Evolutionary conservation across 2,888 invertebrate species (phyloP).

Genomic region (Diarsia brunnea): DNA sequence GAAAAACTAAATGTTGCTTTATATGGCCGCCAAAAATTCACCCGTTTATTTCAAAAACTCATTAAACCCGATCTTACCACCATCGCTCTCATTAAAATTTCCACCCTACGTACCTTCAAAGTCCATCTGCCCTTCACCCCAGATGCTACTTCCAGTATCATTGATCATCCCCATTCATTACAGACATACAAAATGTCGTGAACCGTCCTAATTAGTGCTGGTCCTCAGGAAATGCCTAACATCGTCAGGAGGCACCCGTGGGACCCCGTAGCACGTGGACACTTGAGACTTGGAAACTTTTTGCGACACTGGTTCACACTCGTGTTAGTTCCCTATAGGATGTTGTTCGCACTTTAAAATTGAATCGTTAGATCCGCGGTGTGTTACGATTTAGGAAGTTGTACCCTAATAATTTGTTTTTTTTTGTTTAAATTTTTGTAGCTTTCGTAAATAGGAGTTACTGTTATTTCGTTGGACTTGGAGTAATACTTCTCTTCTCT

Average conservation of each 20-base stretch:
- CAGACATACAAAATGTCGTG: slow-evolving; percentile 72
- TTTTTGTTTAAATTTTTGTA: neutral
- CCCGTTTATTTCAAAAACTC: neutral
- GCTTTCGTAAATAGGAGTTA: neutral
- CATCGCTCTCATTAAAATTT: slow-evolving; percentile 41
- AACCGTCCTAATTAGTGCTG: slow-evolving; percentile 75
- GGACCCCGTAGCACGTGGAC: slow-evolving; percentile 83
- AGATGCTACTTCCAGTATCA: slow-evolving; percentile 48
- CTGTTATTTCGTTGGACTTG: neutral
- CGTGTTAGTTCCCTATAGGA: slow-evolving; percentile 64
- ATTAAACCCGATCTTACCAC: neutral
- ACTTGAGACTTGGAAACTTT: slow-evolving; percentile 73
- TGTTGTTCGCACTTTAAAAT: slow-evolving; percentile 72
- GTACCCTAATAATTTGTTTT: slow-evolving; percentile 16
- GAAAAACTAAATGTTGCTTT: neutral
- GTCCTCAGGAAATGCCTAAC: slow-evolving; percentile 76
- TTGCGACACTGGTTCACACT: slow-evolving; percentile 82
- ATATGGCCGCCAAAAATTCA: neutral
- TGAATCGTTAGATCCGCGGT: neutral
- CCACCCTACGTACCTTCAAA: neutral
- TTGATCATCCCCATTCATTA: slow-evolving; percentile 60
- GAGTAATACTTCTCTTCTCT: no score
- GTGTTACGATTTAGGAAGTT: slow-evolving; percentile 14
- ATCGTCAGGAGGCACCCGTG: slow-evolving; percentile 77
- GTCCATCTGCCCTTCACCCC: slow-evolving; percentile 63